Evolutionary conservation across 2,113 vertebrate species (phyloP).

Genomic region (Empidonax traillii): DNA sequence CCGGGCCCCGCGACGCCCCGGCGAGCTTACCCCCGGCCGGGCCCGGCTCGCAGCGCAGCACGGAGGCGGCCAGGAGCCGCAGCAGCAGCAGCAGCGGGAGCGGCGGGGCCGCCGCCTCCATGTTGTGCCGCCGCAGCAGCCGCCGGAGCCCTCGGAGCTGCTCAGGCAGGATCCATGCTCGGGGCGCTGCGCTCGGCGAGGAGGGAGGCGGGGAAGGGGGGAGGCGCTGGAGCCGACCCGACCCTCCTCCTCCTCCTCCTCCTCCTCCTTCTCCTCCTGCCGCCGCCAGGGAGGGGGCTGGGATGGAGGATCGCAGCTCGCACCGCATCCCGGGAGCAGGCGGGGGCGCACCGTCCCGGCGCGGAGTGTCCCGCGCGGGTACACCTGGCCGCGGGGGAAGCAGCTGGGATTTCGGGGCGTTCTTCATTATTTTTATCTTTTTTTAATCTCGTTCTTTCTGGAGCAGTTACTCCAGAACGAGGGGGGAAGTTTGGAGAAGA

Average conservation of each 20-base stretch:
- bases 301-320: not conserved
- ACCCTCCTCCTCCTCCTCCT: not conserved
- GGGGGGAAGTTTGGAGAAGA: not conserved
- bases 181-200: constrained; percentile 25
- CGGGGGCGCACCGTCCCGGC: not conserved
- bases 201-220: constrained; percentile 22
- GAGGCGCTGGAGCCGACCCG: constrained; percentile 2
- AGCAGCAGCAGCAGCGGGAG: constrained; percentile 39
- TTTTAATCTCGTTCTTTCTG: not conserved
- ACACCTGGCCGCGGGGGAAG: not conserved
- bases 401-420: rapidly evolving
- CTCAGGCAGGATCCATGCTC: constrained; percentile 70
- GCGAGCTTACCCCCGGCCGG: constrained; percentile 19
- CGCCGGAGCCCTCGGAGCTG: constrained; percentile 30
- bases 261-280: no score
- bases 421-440: rapidly evolving
- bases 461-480: rapidly evolving
- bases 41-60: constrained; percentile 37
- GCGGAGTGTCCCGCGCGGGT: not conserved
- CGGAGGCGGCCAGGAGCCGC: constrained; percentile 25
- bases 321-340: not conserved
- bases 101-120: constrained; percentile 54
- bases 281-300: not conserved
- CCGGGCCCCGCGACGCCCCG: not conserved
- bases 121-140: constrained; percentile 67